A percentile compares a stretch with the other conserved stretches of the same genome.
Conservation (phyloP, 2,797 vertebrate species). For the Chromobotia macracanthus region DNA sequence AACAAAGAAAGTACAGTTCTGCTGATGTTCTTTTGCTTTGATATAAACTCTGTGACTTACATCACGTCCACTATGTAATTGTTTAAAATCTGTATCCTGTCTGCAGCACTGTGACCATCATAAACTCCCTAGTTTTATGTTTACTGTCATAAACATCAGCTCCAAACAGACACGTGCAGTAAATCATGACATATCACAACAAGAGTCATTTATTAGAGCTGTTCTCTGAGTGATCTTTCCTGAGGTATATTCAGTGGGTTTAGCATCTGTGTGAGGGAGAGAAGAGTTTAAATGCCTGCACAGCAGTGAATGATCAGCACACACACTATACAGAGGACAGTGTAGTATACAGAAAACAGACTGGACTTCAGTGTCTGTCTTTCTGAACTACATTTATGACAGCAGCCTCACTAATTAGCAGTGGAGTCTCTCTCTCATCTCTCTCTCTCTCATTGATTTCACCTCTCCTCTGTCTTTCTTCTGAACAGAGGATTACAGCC, state of each 20-base stretch:
- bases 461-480: constrained; percentile 37
- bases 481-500: constrained; percentile 57
- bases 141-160: neutral
- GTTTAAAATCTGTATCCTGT: neutral
- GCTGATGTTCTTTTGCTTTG: neutral
- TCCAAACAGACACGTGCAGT: neutral
- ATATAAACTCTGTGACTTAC: neutral
- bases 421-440: constrained; percentile 33
- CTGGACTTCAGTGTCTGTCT: constrained; percentile 1
- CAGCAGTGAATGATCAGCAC: too few relatives aligned
- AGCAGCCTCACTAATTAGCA: constrained; percentile 56
- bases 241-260: too few relatives aligned
- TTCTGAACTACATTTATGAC: constrained; percentile 37
- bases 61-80: neutral
- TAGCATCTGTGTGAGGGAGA: too few relatives aligned
- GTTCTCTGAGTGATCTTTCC: too few relatives aligned
- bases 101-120: neutral
- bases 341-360: too few relatives aligned
- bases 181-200: neutral
- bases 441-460: constrained; percentile 49
- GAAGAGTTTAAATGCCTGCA: too few relatives aligned
- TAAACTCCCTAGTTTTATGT: neutral
- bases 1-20: neutral
- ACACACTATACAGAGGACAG: too few relatives aligned
- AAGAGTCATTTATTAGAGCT: too few relatives aligned